Evolutionary conservation across 2,113 vertebrate species (phyloP), one percentile per base, ranked within the genome.

Genomic region (Cyprinodon brontotheroides): DNA sequence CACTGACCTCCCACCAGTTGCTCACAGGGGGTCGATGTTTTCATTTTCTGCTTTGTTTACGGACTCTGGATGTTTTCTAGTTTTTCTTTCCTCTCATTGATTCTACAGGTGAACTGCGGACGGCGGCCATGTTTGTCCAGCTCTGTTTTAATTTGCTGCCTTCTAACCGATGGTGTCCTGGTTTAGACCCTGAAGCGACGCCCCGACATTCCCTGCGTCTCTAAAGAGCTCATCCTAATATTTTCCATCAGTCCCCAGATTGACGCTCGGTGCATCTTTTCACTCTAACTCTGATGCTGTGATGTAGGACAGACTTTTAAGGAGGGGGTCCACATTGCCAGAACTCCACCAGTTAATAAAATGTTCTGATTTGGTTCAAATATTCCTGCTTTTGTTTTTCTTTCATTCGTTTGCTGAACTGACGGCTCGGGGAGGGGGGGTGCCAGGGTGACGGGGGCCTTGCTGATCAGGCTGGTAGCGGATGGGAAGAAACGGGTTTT

Each of bases 291-390:
- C 62, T 37, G 87, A 13, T 88, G 84, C 77, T 91, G 80, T 89
- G 80, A 76, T 72, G 76, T 60, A 68, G 47, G 15, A 37, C 80
- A 65, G 71, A 71, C 10, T 62, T 69, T 36, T 22, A 14, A 12
- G 41, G 17, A 40, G 40, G 29, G 76, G 53, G 17, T 82, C 80
- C 80, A 85, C 64, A 82, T 89, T 91, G 78, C 83, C 84, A 82
- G 87, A 83, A 79, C 79, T 75, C 75, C 76, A 80, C 74, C 75
- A 82, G 47, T 89, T 48, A 91, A 91, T 91, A 90, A 91, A 91
- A 80, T 37, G 12, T 77, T 81, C 74, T 86, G 81, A 88, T 88
- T 87, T 80, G 74, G 81, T 79, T 89, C 13, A 77, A 77, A 72
- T 67, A 20, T 43, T 45, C 80, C 9, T 74, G 69, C 14, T 66